phyloP scores from a whole-genome alignment of 2,888 invertebrate species.

The Erebia aethiops region DNA sequence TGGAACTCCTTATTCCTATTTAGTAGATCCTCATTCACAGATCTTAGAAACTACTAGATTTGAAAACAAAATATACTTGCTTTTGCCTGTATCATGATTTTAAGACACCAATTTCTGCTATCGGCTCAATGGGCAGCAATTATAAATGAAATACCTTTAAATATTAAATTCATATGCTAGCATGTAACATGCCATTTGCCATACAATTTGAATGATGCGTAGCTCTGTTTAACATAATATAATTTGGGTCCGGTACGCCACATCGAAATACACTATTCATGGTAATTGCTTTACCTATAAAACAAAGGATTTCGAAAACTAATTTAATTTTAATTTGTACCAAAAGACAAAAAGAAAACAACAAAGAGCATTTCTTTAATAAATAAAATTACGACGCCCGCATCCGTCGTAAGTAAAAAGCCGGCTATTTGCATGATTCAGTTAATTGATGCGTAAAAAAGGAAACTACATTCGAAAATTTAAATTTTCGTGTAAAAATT shows the following conservation, averaged over 20 bases:
- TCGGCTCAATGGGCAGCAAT: too few species aligned
- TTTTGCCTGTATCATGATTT: too few species aligned
- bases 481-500: conserved; percentile 40
- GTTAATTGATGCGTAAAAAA: conserved; percentile 44
- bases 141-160: too few species aligned
- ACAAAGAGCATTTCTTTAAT: conserved; percentile 18
- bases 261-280: too few species aligned
- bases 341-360: conserved; percentile 3
- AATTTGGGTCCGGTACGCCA: too few species aligned
- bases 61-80: too few species aligned
- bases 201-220: not conserved
- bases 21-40: too few species aligned
- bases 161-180: not conserved
- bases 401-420: conserved; percentile 33
- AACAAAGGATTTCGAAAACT: conserved; percentile 1
- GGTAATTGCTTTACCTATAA: not conserved
- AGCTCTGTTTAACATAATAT: too few species aligned
- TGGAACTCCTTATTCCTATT: too few species aligned
- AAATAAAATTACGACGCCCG: conserved; percentile 27
- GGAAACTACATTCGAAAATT: conserved; percentile 37
- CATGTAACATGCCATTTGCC: not conserved
- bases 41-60: too few species aligned
- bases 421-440: conserved; percentile 39
- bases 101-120: too few species aligned
- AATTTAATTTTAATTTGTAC: not conserved